Conservation (phyloP, 2,113 vertebrate species). For the Brevimyrus niger region DNA sequence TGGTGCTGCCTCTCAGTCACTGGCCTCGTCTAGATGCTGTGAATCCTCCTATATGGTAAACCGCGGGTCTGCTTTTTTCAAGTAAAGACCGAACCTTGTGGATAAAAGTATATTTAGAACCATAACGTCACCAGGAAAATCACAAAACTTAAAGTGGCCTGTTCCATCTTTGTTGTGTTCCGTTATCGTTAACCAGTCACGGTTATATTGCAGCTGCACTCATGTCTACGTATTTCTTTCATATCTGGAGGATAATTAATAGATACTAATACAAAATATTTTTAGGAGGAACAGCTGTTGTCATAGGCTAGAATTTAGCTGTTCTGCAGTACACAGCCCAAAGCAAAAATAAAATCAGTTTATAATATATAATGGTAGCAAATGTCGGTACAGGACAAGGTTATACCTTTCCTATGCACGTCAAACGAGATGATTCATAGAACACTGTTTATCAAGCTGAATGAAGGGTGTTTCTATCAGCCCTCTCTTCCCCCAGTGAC, state of each 20-base stretch:
- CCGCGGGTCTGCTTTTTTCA: not conserved
- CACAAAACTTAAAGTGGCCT: not conserved
- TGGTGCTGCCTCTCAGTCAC: not conserved
- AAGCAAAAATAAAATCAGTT: not conserved
- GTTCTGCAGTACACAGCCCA: not conserved
- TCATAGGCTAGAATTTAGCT: not conserved
- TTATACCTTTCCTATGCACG: not conserved
- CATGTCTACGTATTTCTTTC: not conserved
- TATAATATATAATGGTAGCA: not conserved
- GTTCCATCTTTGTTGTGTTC: not conserved
- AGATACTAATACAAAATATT: not conserved
- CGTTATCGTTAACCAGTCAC: not conserved
- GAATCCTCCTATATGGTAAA: not conserved
- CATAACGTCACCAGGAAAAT: not conserved
- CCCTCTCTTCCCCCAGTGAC: slow-evolving; percentile 25
- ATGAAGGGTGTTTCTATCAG: slow-evolving; percentile 25
- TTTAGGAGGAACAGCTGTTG: not conserved
- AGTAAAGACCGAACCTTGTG: not conserved
- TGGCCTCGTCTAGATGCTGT: not conserved
- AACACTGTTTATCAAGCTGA: slow-evolving; percentile 14
- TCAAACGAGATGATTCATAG: slow-evolving; percentile 5
- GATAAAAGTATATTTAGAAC: not conserved
- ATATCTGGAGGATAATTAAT: not conserved
- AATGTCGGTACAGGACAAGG: not conserved
- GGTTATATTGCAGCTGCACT: not conserved